These are phyloP conservation scores for Sinodicranocentrus sp. DNA, from an alignment of 2,888 invertebrate species.

Conservation along the genomic window DNA sequence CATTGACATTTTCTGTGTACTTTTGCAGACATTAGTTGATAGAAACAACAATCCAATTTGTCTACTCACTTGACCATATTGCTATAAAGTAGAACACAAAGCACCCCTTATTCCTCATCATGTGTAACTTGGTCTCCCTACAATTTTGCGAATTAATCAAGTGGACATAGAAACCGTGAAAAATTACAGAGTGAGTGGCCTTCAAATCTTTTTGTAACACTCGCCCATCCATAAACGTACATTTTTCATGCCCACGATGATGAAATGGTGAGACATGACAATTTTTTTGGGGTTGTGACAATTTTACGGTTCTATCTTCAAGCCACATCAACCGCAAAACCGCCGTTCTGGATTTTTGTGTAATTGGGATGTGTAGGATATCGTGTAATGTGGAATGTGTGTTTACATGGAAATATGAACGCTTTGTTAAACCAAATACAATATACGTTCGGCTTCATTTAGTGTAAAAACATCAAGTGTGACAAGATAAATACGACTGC, in stretches of 20 bases:
- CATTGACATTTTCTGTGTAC: too few species aligned
- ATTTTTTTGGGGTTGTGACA: conserved; percentile 58
- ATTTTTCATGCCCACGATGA: conserved; percentile 10
- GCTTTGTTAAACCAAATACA: not conserved
- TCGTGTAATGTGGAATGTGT: not conserved
- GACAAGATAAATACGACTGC: conserved; percentile 69
- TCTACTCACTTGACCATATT: too few species aligned
- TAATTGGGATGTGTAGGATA: conserved; percentile 8
- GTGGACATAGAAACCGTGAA: conserved; percentile 38
- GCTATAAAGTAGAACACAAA: too few species aligned
- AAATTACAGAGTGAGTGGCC: conserved; percentile 39
- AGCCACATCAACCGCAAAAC: conserved; percentile 54
- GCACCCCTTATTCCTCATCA: too few species aligned
- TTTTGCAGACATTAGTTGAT: too few species aligned
- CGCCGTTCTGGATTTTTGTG: conserved; percentile 35
- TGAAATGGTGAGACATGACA: conserved; percentile 37
- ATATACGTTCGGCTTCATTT: conserved; percentile 42
- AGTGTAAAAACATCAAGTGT: conserved; percentile 62
- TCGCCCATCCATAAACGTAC: conserved; percentile 26
- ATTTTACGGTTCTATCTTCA: conserved; percentile 54
- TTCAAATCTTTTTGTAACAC: conserved; percentile 31
- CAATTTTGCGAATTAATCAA: conserved; percentile 29
- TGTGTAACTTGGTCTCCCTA: not conserved
- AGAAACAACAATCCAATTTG: too few species aligned
- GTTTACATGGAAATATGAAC: conserved; percentile 19